phyloP scores from a whole-genome alignment of 2,797 vertebrate species.

The Betta splendens region DNA sequence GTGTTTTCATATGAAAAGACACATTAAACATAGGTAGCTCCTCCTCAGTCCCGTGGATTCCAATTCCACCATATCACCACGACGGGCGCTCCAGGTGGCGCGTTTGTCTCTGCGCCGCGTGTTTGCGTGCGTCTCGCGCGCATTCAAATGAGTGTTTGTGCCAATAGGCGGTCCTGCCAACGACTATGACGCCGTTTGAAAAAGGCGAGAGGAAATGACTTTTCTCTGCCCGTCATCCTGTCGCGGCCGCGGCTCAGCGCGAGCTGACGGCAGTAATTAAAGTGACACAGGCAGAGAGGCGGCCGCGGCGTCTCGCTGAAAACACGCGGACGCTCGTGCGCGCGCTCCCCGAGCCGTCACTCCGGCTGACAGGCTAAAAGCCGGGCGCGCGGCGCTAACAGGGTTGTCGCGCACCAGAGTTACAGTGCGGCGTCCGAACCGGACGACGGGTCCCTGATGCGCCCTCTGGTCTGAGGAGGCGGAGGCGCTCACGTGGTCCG shows the following conservation, averaged over 20 bases:
- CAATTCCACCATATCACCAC: slow-evolving; percentile 47
- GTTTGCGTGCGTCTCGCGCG: slow-evolving; percentile 31
- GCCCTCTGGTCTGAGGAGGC: slow-evolving; percentile 19
- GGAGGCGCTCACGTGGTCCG: background rate
- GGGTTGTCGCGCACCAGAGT: too few species aligned
- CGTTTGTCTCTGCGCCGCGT: slow-evolving; percentile 43
- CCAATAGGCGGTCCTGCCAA: slow-evolving; percentile 62
- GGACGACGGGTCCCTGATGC: slow-evolving; percentile 28
- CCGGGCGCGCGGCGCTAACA: slow-evolving; percentile 39
- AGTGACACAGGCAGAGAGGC: slow-evolving; percentile 63
- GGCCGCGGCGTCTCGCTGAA: slow-evolving; percentile 36
- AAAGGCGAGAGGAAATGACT: slow-evolving; percentile 68
- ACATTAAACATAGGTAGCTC: slow-evolving; percentile 58
- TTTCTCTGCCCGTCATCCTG: slow-evolving; percentile 61
- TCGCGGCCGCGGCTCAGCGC: slow-evolving; percentile 23
- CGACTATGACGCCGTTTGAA: slow-evolving; percentile 58
- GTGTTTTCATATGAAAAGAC: slow-evolving; percentile 57
- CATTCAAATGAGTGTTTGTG: slow-evolving; percentile 61
- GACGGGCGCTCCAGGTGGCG: slow-evolving; percentile 42
- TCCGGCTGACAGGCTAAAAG: slow-evolving; percentile 43
- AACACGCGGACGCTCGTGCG: slow-evolving; percentile 23
- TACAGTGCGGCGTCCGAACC: slow-evolving; percentile 22
- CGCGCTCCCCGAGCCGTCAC: slow-evolving; percentile 38
- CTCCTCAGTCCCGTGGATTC: slow-evolving; percentile 57
- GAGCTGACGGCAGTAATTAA: slow-evolving; percentile 77